Conservation (phyloP, 2,888 invertebrate genomes). For the Napeogenes inachia region DNA sequence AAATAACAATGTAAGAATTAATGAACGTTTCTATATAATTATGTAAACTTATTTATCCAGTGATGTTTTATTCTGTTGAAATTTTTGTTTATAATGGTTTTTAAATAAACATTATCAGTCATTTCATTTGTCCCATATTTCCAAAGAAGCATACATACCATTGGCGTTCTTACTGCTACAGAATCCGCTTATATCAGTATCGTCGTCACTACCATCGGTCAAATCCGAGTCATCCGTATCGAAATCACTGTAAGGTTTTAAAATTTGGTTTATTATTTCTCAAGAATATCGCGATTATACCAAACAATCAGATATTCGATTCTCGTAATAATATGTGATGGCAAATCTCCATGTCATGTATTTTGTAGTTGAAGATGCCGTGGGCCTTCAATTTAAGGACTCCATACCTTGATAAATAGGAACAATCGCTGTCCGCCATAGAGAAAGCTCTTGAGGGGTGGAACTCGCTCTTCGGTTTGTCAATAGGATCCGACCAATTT, state of each 20-base stretch:
- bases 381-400: too few relatives aligned
- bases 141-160: constrained; percentile 35
- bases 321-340: not conserved
- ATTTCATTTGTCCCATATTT: too few relatives aligned
- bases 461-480: constrained; percentile 50
- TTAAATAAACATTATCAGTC: too few relatives aligned
- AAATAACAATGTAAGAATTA: too few relatives aligned
- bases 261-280: too few relatives aligned
- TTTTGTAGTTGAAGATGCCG: too few relatives aligned
- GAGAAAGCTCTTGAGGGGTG: constrained; percentile 49
- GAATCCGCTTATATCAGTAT: constrained; percentile 57
- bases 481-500: constrained; percentile 63
- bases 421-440: constrained; percentile 69
- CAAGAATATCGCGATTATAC: too few relatives aligned
- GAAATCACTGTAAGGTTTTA: constrained; percentile 54
- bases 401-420: constrained; percentile 63
- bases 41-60: too few relatives aligned
- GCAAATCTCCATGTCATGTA: not conserved
- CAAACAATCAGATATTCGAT: too few relatives aligned
- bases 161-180: constrained; percentile 52
- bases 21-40: too few relatives aligned
- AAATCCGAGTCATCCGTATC: constrained; percentile 76
- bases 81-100: too few relatives aligned
- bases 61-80: too few relatives aligned
- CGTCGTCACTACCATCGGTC: constrained; percentile 60